These are phyloP conservation scores for Sebastes kiyomatsui DNA, from an alignment of 2,797 vertebrate genomes.

Conservation along the genomic window DNA sequence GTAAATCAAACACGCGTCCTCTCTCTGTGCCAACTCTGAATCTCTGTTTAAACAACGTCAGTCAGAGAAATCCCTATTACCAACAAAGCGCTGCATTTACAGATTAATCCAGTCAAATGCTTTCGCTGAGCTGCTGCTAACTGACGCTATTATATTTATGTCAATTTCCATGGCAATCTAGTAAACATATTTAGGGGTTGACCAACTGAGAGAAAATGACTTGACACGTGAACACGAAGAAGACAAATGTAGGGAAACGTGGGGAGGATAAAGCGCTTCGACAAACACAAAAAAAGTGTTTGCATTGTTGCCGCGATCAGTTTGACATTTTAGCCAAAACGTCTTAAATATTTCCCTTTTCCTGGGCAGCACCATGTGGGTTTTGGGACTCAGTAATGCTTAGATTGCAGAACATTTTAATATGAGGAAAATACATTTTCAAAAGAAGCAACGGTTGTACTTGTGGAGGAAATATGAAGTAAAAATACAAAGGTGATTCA, in stretches of 20 bases:
- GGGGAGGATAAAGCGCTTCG: conserved; percentile 7
- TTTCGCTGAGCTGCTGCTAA: conserved; percentile 41
- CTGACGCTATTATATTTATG: conserved; percentile 52
- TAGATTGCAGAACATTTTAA: conserved; percentile 12
- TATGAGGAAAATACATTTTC: neutral
- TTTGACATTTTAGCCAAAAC: conserved; percentile 15
- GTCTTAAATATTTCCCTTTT: conserved; percentile 19
- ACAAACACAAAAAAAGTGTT: conserved; percentile 1
- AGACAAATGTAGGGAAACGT: conserved; percentile 28
- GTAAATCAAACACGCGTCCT: conserved; percentile 33
- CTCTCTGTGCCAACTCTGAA: conserved; percentile 32
- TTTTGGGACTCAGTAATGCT: conserved; percentile 10
- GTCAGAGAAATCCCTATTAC: conserved; percentile 51
- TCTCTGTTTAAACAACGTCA: conserved; percentile 53
- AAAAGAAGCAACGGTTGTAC: neutral
- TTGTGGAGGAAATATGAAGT: neutral
- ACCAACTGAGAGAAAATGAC: conserved; percentile 29
- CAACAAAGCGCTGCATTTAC: conserved; percentile 44
- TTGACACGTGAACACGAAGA: conserved; percentile 34
- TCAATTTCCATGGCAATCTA: conserved; percentile 62
- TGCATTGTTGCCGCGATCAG: conserved; percentile 12
- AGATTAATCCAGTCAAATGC: conserved; percentile 51
- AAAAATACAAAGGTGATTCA: neutral
- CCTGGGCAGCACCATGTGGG: neutral
- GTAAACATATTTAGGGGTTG: conserved; percentile 47